Percentiles rank a stretch among this genome's conserved stretches.
These are phyloP conservation scores for Solea senegalensis DNA, from an alignment of 2,113 vertebrate genomes.

Conservation along the genomic window DNA sequence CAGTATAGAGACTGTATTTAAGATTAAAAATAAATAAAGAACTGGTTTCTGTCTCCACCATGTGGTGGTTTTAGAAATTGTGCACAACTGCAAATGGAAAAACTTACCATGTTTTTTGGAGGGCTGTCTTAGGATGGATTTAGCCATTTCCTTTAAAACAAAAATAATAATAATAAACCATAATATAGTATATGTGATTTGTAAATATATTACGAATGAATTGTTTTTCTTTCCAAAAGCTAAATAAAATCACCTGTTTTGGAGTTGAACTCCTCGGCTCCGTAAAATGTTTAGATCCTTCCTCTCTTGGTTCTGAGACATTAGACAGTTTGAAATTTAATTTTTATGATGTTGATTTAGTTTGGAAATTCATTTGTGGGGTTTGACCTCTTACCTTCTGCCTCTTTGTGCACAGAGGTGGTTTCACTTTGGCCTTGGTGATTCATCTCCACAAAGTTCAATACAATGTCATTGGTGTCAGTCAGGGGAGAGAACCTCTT, in stretches of 20 bases:
- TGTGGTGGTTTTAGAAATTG: constrained; percentile 39
- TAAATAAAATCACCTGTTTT: constrained; percentile 58
- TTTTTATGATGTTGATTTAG: background rate
- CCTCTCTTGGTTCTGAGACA: constrained; percentile 26
- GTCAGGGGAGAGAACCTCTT: constrained; percentile 73
- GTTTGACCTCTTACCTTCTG: constrained; percentile 63
- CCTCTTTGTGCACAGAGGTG: constrained; percentile 51
- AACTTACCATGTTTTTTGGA: constrained; percentile 58
- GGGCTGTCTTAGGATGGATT: constrained; percentile 60
- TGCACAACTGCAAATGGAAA: background rate
- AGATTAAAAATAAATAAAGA: constrained; percentile 1
- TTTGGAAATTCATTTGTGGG: background rate
- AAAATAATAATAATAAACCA: background rate
- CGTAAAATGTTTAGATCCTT: constrained; percentile 27
- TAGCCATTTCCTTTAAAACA: constrained; percentile 55
- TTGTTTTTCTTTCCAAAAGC: background rate
- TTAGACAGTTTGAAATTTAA: background rate
- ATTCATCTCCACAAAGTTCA: constrained; percentile 77
- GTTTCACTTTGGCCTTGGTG: constrained; percentile 61
- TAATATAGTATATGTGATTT: background rate
- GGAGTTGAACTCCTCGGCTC: constrained; percentile 54
- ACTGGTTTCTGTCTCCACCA: constrained; percentile 50
- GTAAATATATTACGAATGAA: background rate
- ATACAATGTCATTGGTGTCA: constrained; percentile 77
- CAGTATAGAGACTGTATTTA: background rate